Conservation (phyloP, 2,888 invertebrate genomes). For the Drosophila aldrichi region DNA sequence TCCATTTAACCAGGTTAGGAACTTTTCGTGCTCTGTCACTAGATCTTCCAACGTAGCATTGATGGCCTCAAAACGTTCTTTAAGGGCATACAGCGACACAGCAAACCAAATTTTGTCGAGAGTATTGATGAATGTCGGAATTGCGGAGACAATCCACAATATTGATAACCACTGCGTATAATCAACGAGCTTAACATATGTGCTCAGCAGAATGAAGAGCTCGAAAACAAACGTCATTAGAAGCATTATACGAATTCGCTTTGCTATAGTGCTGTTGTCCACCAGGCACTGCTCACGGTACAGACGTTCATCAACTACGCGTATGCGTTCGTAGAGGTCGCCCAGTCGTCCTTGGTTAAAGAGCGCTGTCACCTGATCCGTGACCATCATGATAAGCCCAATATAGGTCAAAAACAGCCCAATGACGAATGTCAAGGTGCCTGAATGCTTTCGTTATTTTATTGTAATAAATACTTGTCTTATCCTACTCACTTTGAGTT, state of each 20-base stretch:
- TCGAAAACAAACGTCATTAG: conserved; percentile 76
- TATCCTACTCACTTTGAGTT: conserved; percentile 78
- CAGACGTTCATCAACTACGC: conserved; percentile 82
- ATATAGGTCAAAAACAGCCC: conserved; percentile 85
- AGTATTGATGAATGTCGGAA: conserved; percentile 83
- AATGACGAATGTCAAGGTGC: conserved; percentile 84
- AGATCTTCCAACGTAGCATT: conserved; percentile 71
- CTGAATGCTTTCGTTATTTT: conserved; percentile 49
- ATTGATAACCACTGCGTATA: conserved; percentile 73
- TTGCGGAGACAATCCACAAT: conserved; percentile 79
- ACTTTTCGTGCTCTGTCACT: conserved; percentile 77
- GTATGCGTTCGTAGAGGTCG: conserved; percentile 82
- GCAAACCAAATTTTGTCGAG: conserved; percentile 85
- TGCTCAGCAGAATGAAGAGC: conserved; percentile 72
- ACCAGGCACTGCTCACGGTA: conserved; percentile 78
- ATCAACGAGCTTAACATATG: conserved; percentile 77
- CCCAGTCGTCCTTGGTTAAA: conserved; percentile 82
- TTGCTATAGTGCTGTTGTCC: conserved; percentile 70
- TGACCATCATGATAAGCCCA: conserved; percentile 84
- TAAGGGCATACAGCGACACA: conserved; percentile 80
- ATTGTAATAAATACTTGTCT: not conserved
- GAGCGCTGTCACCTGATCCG: conserved; percentile 83
- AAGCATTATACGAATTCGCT: conserved; percentile 79
- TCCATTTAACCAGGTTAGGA: conserved; percentile 55
- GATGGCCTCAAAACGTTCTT: conserved; percentile 82